Conservation (phyloP, 2,888 invertebrate species). For the Hyles lineata region DNA sequence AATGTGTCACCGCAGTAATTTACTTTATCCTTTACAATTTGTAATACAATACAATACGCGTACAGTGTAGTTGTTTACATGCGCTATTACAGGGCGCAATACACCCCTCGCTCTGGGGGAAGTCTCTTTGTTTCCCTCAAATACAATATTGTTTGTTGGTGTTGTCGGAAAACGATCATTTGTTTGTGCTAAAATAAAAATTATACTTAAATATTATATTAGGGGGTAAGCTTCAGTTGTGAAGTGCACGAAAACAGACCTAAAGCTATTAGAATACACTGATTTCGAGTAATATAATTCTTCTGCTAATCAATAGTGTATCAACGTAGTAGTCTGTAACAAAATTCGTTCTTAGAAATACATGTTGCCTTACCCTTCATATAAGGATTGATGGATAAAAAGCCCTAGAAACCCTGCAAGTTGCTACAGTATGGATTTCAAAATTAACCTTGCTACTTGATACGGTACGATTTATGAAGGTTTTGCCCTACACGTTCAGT, state of each 20-base stretch:
- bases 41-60: slow-evolving; percentile 11
- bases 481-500: no score
- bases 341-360: no score
- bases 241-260: neutral
- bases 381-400: no score
- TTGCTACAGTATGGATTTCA: no score
- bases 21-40: slow-evolving; percentile 20
- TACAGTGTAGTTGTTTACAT: slow-evolving; percentile 22
- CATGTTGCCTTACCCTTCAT: no score
- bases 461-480: no score
- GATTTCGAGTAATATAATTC: no score
- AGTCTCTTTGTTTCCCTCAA: slow-evolving; percentile 17
- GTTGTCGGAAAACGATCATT: slow-evolving; percentile 15
- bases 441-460: no score
- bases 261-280: neutral
- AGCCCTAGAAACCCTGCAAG: no score
- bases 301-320: no score
- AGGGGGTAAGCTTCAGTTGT: neutral
- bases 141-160: slow-evolving; percentile 21
- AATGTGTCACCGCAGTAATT: neutral
- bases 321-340: no score
- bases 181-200: slow-evolving; percentile 1
- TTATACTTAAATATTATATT: neutral
- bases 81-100: neutral
- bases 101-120: slow-evolving; percentile 15